Base-by-base conservation (phyloP, 2,797 vertebrate species). In the Spinibarbus caldwelli region DNA sequence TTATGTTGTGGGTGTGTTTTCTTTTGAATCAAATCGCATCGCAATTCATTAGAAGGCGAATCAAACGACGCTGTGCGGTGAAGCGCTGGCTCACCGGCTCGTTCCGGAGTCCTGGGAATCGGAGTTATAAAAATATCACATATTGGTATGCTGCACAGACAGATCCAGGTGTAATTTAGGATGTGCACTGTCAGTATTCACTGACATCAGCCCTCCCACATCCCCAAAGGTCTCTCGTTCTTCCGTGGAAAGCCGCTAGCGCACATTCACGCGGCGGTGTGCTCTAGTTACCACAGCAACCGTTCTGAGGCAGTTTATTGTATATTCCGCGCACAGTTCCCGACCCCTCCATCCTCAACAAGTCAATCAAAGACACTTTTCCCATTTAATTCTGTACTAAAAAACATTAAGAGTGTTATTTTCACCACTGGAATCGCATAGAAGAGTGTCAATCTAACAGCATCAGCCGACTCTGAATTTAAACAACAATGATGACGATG, bases 251-350 rank as follows among this genome's bases (percentile, higher is more conserved):
- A 59, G 75, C 71, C 66, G 75, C 29, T 8, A 57, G 64, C 26
- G 21, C 70, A 19, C 78, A 43, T 81, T 80, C 57, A 78, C 73
- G 8, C 5, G 17, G 41, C 59, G 36, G 43, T 43, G 54, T 70
- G 80, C 75, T 77, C 31, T 43, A 64, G 86, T 87, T 87, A 78
- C 78, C 83, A 87, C 75, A 52, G 78, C 83, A 82, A 84, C 82
- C 43, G n/a, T 47, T 41, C 78, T 14, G n/a, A 78, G 76, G 52
- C 82, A 41, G 41, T 75, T 80, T 62, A 78, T 87, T 87, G 79
- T 77, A 75, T 66, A 87, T 82, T 81, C 83, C 3, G 19, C 19
- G 17, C 78, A 87, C 83, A 84, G 64, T 76, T 64, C 43, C 79
- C 29, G 47, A 76, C 47, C 52, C 52, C 45, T 81, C 70, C 26